Percentiles rank a stretch among this genome's conserved stretches.
phyloP scores from a whole-genome alignment of 2,888 invertebrate genomes.

The Tridacna gigas region DNA sequence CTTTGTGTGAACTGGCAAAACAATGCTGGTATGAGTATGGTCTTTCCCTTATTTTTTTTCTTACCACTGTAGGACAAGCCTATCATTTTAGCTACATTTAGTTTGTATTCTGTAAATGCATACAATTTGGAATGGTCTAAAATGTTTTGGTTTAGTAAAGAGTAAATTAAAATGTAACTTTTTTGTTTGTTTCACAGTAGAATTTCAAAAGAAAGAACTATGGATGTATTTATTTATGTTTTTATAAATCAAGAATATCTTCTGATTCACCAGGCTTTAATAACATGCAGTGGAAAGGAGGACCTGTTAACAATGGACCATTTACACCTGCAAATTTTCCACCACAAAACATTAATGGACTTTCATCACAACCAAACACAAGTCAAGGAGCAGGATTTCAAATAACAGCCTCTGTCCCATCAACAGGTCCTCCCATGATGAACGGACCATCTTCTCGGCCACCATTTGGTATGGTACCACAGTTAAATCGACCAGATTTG shows the following conservation, averaged over 20 bases:
- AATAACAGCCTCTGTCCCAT: neutral
- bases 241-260: neutral
- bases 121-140: too few species aligned
- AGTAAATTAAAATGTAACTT: too few species aligned
- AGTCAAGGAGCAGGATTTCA: neutral
- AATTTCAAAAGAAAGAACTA: too few species aligned
- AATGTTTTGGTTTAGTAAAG: too few species aligned
- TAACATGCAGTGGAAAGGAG: slow-evolving; percentile 36
- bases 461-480: slow-evolving; percentile 10
- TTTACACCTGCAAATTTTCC: slow-evolving; percentile 30
- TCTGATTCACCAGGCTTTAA: neutral
- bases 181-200: too few species aligned
- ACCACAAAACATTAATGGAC: slow-evolving; percentile 47
- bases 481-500: slow-evolving; percentile 14
- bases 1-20: too few species aligned
- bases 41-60: too few species aligned
- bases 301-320: slow-evolving; percentile 46
- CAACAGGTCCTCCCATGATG: slow-evolving; percentile 3
- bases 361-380: slow-evolving; percentile 19
- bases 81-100: too few species aligned
- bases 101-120: too few species aligned
- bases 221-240: neutral
- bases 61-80: too few species aligned
- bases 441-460: slow-evolving; percentile 46
- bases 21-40: too few species aligned